Base-by-base conservation (phyloP, 2,113 vertebrate species). In the Ia io region DNA sequence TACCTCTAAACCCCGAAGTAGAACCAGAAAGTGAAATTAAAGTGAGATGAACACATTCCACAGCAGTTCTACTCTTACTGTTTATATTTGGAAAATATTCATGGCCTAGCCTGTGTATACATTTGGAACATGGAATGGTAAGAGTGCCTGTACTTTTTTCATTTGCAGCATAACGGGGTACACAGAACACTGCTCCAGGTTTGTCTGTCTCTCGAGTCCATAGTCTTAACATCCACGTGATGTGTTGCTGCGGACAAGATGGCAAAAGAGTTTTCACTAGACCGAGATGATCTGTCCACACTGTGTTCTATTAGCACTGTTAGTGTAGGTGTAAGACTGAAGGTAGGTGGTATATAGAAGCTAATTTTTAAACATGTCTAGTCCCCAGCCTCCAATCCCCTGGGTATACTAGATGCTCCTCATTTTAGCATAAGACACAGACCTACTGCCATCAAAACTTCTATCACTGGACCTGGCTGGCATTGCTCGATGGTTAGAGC, bases 101-200 rank as follows among this genome's bases (percentile, higher is more conserved):
- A 63, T 3, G 22, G 30, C 3, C 0, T 0, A 74, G 42, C 35
- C 5, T 16, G 6, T 9, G 20, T n/a, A 3, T 5, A 14, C 4
- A 17, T n/a, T 14, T 69, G 61, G 59, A 78, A 25, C 9, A 42
- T 6, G 18, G 44, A 51, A 20, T 9, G 18, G 30, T 30, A 30
- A 18, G 6, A 76, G 40, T 0, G 4, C n/a, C 6, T 25, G 12
- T 9, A 18, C n/a, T 90, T 16, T 3, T 23, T 94, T 83, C 42
- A 32, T 22, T 20, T 37, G 13, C 3, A 37, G 8, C 25, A n/a
- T 25, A 74, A 65, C 2, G 42, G 30, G 69, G 37, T 20, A 28
- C 9, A 6, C 0, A 9, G 61, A 63, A 84, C 74, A 25, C 0
- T 22, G 12, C 28, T 63, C 6, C 1, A 10, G 37, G 63, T 63